These are phyloP conservation scores for Nanger granti DNA, from an alignment of 2,113 vertebrate species.

Conservation along the genomic window DNA sequence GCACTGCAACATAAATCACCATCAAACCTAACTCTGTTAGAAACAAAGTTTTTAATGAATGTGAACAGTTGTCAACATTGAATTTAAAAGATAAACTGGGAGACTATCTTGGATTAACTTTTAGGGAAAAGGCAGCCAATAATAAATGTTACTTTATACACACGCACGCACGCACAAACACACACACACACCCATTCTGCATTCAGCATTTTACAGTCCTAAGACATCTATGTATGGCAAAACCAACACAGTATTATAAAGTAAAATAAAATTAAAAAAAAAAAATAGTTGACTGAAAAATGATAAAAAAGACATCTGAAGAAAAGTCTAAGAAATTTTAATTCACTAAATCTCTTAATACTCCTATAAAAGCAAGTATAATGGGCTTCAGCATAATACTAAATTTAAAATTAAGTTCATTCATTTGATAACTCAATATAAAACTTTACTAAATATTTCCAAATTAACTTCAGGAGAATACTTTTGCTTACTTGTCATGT, in stretches of 20 bases:
- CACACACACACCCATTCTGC: background rate
- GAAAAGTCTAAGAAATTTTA: background rate
- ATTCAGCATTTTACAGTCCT: background rate
- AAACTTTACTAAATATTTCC: background rate
- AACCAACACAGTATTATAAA: too few species aligned
- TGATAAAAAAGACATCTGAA: background rate
- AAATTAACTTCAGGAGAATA: conserved; percentile 11
- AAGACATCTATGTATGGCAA: background rate
- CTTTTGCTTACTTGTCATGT: background rate
- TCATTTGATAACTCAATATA: background rate
- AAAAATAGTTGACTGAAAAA: too few species aligned
- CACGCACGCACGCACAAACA: background rate
- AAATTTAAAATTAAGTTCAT: conserved; percentile 17
- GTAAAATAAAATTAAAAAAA: too few species aligned
- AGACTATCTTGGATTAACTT: background rate
- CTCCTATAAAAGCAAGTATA: background rate
- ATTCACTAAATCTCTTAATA: background rate
- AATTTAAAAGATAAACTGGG: background rate
- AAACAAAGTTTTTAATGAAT: conserved; percentile 2
- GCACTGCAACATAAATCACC: background rate
- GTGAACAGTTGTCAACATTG: background rate
- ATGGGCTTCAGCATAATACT: background rate
- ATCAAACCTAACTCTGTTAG: conserved; percentile 6
- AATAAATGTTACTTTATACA: background rate
- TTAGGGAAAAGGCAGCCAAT: background rate